These are phyloP conservation scores for Aphodius granarius DNA, from an alignment of 2,888 invertebrate species.

Conservation along the genomic window DNA sequence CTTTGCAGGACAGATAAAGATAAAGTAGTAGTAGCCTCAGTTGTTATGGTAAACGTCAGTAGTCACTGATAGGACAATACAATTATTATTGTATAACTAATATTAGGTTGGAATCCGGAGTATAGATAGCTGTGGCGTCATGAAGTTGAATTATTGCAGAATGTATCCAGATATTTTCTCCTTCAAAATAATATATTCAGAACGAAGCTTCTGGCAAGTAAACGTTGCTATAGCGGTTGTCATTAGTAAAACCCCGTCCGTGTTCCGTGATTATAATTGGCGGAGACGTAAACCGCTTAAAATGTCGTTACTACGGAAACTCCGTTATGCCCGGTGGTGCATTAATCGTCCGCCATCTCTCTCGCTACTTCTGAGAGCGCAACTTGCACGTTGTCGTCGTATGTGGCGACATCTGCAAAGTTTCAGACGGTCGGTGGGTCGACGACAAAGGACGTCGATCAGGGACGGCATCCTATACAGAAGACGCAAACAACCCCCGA, in stretches of 20 bases:
- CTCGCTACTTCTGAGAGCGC: neutral
- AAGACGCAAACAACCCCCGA: neutral
- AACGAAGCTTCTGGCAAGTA: too few species aligned
- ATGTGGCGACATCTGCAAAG: neutral
- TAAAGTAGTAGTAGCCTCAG: too few species aligned
- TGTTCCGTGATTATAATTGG: slow-evolving; percentile 44
- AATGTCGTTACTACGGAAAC: slow-evolving; percentile 16
- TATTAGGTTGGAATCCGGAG: too few species aligned
- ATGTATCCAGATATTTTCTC: too few species aligned
- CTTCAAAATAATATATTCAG: too few species aligned
- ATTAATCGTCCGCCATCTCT: neutral
- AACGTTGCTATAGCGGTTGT: neutral
- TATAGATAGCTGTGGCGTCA: too few species aligned
- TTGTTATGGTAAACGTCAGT: too few species aligned
- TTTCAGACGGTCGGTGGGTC: neutral
- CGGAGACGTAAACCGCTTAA: slow-evolving; percentile 51
- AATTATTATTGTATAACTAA: too few species aligned
- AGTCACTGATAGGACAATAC: too few species aligned
- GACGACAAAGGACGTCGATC: neutral
- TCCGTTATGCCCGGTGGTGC: slow-evolving; percentile 16
- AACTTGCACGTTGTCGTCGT: neutral
- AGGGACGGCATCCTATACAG: neutral
- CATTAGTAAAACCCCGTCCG: neutral
- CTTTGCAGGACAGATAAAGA: too few species aligned
- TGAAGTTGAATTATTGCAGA: too few species aligned